Conservation (phyloP, 1,140 invertebrate genomes). For the Theocolax elegans region DNA sequence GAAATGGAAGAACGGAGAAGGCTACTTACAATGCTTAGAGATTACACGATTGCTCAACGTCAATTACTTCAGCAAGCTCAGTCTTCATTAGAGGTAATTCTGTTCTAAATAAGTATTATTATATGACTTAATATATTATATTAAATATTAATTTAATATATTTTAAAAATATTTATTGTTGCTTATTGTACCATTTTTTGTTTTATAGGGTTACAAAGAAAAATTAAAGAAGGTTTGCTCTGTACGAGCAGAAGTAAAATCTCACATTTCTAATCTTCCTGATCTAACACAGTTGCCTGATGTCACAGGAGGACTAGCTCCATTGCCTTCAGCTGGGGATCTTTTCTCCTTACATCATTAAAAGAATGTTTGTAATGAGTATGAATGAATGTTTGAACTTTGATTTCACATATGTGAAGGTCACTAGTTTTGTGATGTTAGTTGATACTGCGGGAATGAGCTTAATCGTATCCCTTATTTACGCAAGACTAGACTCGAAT, state of each 20-base stretch:
- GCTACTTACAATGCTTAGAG: slow-evolving; percentile 85
- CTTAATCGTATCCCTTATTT: background rate
- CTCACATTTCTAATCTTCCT: slow-evolving; percentile 91
- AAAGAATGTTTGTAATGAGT: background rate
- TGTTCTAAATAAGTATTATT: background rate
- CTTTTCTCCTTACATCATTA: slow-evolving; percentile 79
- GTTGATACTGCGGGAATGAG: slow-evolving; percentile 1
- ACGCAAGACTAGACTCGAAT: background rate
- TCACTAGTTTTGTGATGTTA: slow-evolving; percentile 28
- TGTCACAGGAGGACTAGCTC: slow-evolving; percentile 88
- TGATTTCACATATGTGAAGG: slow-evolving; percentile 12
- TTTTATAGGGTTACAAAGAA: slow-evolving; percentile 84
- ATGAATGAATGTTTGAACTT: slow-evolving; percentile 10
- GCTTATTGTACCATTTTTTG: background rate
- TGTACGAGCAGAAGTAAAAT: slow-evolving; percentile 87
- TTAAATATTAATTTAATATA: background rate
- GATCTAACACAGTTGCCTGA: slow-evolving; percentile 91
- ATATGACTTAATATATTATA: slow-evolving; percentile 2
- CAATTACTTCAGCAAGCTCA: slow-evolving; percentile 87
- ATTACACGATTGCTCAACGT: slow-evolving; percentile 87
- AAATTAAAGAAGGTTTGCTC: slow-evolving; percentile 87
- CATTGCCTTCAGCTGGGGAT: slow-evolving; percentile 93
- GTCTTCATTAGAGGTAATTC: slow-evolving; percentile 81
- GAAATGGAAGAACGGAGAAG: slow-evolving; percentile 91
- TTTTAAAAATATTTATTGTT: background rate